Percentiles rank a stretch among this genome's conserved stretches.
Evolutionary conservation across 2,797 vertebrate species (phyloP).

Genomic region (Falco columbarius): DNA sequence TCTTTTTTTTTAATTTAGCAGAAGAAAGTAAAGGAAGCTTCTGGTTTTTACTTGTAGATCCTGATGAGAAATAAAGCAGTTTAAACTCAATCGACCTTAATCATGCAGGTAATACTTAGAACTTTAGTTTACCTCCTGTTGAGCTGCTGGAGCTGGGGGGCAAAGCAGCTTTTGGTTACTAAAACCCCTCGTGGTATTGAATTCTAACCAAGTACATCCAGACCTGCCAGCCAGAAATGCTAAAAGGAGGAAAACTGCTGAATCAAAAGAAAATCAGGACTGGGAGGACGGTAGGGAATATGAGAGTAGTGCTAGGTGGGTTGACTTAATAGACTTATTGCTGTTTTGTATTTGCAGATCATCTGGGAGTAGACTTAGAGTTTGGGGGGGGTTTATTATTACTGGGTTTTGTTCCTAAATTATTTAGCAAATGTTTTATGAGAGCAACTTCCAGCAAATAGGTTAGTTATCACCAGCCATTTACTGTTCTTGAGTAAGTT

Average conservation of each 20-base stretch:
- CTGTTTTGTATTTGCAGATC: background rate
- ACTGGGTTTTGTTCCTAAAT: background rate
- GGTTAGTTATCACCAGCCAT: background rate
- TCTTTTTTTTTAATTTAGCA: background rate
- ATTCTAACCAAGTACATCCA: slow-evolving; percentile 27
- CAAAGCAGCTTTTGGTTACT: background rate
- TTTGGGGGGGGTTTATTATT: background rate
- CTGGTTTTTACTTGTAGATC: background rate
- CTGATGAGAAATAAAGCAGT: background rate
- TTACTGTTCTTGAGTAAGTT: background rate
- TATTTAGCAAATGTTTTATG: slow-evolving; percentile 29
- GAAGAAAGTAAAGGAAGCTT: background rate
- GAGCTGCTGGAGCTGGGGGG: background rate
- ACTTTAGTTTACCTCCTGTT: slow-evolving; percentile 32
- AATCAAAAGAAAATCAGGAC: background rate
- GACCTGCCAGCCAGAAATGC: background rate
- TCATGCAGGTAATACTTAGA: background rate
- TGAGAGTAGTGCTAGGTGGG: slow-evolving; percentile 1
- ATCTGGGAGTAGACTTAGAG: background rate
- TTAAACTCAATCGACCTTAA: background rate
- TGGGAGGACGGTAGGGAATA: background rate
- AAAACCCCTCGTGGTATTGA: slow-evolving; percentile 24
- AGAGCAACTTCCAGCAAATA: background rate
- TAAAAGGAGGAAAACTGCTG: slow-evolving; percentile 32
- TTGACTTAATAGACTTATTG: background rate